These are phyloP conservation scores for Ophion ventricosus DNA, from an alignment of 2,888 invertebrate species.

Conservation along the genomic window DNA sequence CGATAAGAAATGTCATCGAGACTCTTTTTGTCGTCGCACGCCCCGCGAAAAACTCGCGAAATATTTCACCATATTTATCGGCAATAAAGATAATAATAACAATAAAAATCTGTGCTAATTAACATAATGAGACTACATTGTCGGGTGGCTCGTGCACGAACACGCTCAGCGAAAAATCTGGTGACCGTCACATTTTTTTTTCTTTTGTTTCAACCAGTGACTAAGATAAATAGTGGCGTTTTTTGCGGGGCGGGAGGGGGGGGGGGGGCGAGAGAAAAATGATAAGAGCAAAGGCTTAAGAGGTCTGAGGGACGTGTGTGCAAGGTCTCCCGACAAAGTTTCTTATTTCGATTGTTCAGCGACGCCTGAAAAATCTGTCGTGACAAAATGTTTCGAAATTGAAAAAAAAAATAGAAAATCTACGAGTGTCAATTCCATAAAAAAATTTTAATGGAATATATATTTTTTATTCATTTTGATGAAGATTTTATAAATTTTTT, in stretches of 20 bases:
- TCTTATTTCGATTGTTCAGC: neutral
- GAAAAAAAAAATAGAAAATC: too few relatives aligned
- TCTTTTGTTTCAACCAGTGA: neutral
- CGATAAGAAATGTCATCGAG: neutral
- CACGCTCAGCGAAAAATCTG: neutral
- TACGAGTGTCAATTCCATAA: too few relatives aligned
- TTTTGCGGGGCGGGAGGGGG: neutral
- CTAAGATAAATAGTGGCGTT: slow-evolving; percentile 1
- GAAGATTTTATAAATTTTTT: too few relatives aligned
- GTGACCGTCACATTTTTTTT: slow-evolving; percentile 4
- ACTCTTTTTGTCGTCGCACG: neutral
- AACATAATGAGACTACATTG: neutral
- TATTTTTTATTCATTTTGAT: too few relatives aligned
- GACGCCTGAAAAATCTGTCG: slow-evolving; percentile 1
- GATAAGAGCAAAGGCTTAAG: slow-evolving; percentile 33
- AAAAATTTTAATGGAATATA: too few relatives aligned
- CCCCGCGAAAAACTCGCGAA: neutral
- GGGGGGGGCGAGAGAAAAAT: slow-evolving; percentile 9
- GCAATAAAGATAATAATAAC: neutral
- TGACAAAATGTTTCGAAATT: neutral
- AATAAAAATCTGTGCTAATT: neutral
- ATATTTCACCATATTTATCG: neutral
- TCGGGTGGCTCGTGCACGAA: neutral
- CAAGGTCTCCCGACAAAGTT: slow-evolving; percentile 16
- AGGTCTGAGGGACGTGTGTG: slow-evolving; percentile 31